Evolutionary conservation across 30 jellyfish, hydroid and myxozoan species (phyloP), one percentile per base, ranked within the genome.

Genomic region (Nemopilema nomurai): DNA sequence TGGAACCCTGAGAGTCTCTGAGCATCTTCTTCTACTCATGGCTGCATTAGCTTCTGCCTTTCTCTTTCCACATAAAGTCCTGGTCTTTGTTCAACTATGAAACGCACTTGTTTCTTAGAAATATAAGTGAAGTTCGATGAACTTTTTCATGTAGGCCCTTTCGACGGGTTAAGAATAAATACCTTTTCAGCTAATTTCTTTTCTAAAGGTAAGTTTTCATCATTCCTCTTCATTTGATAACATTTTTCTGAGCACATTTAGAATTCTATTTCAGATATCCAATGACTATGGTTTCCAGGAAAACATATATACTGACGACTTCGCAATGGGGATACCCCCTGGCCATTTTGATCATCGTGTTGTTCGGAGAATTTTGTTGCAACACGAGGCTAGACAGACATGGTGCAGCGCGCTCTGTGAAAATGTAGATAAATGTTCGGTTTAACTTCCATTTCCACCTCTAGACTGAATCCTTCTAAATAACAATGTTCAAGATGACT

Each of bases 21-120:
- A 73, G 51, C 83, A 73, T 73, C 83, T 73, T 73, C 64, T 18
- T 23, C 27, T 23, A 73, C 3, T 73, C 83, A 73, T 73, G 83
- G 51, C 69, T 32, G 83, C 69, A 33, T 22, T 41, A 41, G 57
- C 57, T 41, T 41, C 9, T 41, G 57, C 13, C 57, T 13, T 41
- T 41, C 57, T 41, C 13, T 41, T 13, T 3, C 6, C 6, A 13
- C 6, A 41, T 3, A 6, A 41, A 41, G 57, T 3, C 57, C 6
- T 6, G 57, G 57, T 3, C 57, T 41, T 41, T 13, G 57, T 41
- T 13, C 57, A 41, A 13, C 57, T 41, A 41, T 13, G 13, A 41
- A 41, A 6, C 6, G 57, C 13, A 3, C 9, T 41, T 41, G 57
- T 41, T 41, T 41, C 57, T 41, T 41, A 13, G 57, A 41, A n/a